These are phyloP conservation scores for Drosophila fungiperda DNA, from an alignment of 2,888 invertebrate species.

Conservation along the genomic window DNA sequence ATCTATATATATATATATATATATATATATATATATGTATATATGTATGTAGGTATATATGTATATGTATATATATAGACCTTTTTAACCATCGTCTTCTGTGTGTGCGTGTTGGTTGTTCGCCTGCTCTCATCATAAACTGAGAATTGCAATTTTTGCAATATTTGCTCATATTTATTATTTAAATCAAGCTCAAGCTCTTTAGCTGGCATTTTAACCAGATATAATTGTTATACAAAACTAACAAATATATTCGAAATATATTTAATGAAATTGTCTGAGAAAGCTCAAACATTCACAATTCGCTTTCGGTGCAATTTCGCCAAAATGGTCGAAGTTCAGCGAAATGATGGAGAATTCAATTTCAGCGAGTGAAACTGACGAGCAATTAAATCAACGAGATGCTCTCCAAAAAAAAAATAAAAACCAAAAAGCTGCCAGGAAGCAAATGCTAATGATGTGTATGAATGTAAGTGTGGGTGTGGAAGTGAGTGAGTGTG, in stretches of 20 bases:
- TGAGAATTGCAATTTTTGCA: slow-evolving; percentile 19
- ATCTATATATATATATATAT: slow-evolving; percentile 28
- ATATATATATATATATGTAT: slow-evolving; percentile 25
- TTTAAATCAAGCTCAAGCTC: slow-evolving; percentile 57
- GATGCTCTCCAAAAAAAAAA: not conserved
- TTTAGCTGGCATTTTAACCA: slow-evolving; percentile 35
- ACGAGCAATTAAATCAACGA: not conserved
- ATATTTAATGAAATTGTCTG: slow-evolving; percentile 7
- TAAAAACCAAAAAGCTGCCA: not conserved
- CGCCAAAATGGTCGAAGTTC: slow-evolving; percentile 1
- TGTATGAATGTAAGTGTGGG: not conserved
- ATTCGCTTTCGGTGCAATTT: slow-evolving; percentile 17
- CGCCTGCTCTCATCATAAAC: slow-evolving; percentile 19
- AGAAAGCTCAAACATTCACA: slow-evolving; percentile 26
- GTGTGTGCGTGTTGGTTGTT: slow-evolving; percentile 15
- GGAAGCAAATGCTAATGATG: slow-evolving; percentile 11
- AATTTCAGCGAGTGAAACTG: slow-evolving; percentile 6
- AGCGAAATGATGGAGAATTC: slow-evolving; percentile 13
- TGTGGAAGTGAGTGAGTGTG: slow-evolving; percentile 9
- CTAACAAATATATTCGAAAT: slow-evolving; percentile 24
- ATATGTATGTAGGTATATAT: slow-evolving; percentile 25
- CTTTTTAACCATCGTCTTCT: slow-evolving; percentile 58
- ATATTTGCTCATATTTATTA: slow-evolving; percentile 8
- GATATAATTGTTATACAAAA: slow-evolving; percentile 25
- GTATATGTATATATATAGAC: slow-evolving; percentile 28